Percentiles rank a stretch among this genome's conserved stretches.
phyloP scores from a whole-genome alignment of 1,140 invertebrate species.

The Trachymyrmex septentrionalis region DNA sequence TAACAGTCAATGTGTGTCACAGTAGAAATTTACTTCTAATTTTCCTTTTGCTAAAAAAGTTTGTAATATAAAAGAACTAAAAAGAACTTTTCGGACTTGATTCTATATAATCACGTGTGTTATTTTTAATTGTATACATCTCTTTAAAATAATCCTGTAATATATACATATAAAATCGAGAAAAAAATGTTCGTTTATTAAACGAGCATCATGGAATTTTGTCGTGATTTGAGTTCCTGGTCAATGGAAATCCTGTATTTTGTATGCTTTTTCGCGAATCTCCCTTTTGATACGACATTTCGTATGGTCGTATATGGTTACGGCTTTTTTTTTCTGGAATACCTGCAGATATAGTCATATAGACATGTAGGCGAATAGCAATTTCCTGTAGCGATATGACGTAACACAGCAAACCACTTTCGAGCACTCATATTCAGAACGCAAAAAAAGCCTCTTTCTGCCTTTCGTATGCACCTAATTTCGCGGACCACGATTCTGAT shows the following conservation, averaged over 20 bases:
- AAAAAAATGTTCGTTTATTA: not conserved
- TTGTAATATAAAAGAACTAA: not conserved
- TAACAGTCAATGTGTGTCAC: not conserved
- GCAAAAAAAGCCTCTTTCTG: constrained; percentile 21
- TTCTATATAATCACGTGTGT: not conserved
- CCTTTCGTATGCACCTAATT: constrained; percentile 41
- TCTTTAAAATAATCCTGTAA: not conserved
- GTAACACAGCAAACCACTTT: constrained; percentile 10
- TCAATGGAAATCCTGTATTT: constrained; percentile 9
- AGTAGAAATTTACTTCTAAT: not conserved
- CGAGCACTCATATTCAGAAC: constrained; percentile 5
- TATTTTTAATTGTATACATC: not conserved
- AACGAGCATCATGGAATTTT: constrained; percentile 22
- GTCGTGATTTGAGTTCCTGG: not conserved
- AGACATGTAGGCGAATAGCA: constrained; percentile 37
- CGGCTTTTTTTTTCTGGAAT: not conserved
- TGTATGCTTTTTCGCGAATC: constrained; percentile 28
- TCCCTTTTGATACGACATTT: constrained; percentile 28
- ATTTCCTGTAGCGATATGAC: constrained; percentile 8
- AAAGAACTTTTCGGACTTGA: not conserved
- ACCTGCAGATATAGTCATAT: not conserved
- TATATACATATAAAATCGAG: not conserved
- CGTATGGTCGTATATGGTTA: constrained; percentile 24
- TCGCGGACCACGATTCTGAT: constrained; percentile 38
- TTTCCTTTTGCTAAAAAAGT: not conserved